Evolutionary conservation across 2,113 vertebrate species (phyloP).

Genomic region (Typhlomys cinereus): DNA sequence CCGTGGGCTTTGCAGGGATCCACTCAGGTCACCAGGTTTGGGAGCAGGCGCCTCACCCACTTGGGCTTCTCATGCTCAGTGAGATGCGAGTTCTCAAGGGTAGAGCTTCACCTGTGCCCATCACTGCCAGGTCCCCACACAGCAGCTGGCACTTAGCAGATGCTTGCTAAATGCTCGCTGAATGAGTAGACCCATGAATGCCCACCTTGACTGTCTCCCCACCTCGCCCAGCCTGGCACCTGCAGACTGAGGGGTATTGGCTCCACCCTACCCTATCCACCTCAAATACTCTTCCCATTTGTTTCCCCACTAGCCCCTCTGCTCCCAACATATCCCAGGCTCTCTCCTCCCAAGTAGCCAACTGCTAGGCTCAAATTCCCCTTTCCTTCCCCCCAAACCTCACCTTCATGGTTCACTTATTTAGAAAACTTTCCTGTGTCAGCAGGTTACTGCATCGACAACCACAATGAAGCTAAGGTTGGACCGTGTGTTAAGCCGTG

Average conservation of each 20-base stretch:
- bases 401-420: not conserved
- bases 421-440: not conserved
- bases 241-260: not conserved
- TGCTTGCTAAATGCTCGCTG: not conserved
- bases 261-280: not conserved
- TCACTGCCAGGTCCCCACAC: not conserved
- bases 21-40: no score
- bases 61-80: not conserved
- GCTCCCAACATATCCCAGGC: not conserved
- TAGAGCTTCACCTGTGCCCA: not conserved
- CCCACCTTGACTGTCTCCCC: not conserved
- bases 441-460: not conserved
- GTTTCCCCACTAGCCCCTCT: not conserved
- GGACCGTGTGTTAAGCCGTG: not conserved
- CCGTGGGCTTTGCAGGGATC: no score
- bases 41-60: no score
- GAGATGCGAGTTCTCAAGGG: not conserved
- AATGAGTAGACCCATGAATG: not conserved
- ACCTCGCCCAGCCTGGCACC: not conserved
- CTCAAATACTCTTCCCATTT: not conserved
- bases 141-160: not conserved
- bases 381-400: not conserved
- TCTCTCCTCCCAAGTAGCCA: not conserved
- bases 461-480: not conserved
- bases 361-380: not conserved